Evolutionary conservation across 2,888 invertebrate species (phyloP), one percentile per base, ranked within the genome.

Genomic region (Muscina levida): DNA sequence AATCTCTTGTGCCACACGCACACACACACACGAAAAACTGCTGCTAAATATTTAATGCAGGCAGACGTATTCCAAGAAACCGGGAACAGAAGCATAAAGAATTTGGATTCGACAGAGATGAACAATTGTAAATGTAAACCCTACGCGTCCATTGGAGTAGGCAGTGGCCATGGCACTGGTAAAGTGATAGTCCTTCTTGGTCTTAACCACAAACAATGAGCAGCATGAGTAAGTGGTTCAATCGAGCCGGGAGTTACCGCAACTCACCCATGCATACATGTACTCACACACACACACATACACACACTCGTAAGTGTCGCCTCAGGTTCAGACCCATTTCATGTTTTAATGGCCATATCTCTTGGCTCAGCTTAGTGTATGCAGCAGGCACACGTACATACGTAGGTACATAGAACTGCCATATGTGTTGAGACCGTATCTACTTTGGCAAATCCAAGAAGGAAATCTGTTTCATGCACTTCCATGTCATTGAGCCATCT

Each of bases 141-240:
- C 8, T 62, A 13, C n/a, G 15, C 62, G 2, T 22, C 13, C 15
- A 3, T 17, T n/a, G 42, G 19, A 62, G 22, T 11, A 37, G 59
- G 59, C 59, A 37, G n/a, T 5, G 31, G 31, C 3, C 31, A 31
- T 31, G 3, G 31, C 3, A 8, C 8, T 31, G 31, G 42, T 19
- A 17, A 39, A 39, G 15, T 62, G 62, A 62, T 62, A 62, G 62
- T 62, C 62, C 37, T 15, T n/a, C n/a, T n/a, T 62, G 62, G 19
- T 42, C 62, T 62, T 62, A 62, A 62, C 62, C 62, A 37, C 62
- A 62, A 62, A 62, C 62, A 42, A 62, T 37, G 62, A 62, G 19
- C 62, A 62, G 62, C 10, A 42, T 42, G 62, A 62, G 26, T 8
- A 26, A 26, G 17, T 10, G 51, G 17, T n/a, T n/a, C n/a, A n/a